Evolutionary conservation across 2,113 vertebrate genomes (phyloP).

Genomic region (Nestor notabilis): DNA sequence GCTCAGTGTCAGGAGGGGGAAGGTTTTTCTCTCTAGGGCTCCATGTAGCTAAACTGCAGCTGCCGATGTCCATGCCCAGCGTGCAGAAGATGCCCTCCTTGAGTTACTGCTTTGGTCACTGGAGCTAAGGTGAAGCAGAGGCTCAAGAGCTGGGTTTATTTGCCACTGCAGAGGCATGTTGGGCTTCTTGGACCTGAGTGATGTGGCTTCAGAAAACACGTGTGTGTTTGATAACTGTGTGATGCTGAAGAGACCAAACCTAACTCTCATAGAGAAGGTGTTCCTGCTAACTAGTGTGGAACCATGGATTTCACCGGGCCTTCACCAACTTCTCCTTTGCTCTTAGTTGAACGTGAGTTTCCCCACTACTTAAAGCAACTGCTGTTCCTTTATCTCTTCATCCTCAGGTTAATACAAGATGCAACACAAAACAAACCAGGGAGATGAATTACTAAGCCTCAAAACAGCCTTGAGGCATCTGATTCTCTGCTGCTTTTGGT

Average conservation of each 20-base stretch:
- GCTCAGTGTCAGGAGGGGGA: background rate
- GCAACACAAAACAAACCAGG: background rate
- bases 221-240: background rate
- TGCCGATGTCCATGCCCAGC: rapidly evolving
- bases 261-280: background rate
- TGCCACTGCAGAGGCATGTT: background rate
- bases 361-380: too few species aligned
- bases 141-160: background rate
- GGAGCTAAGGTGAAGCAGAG: background rate
- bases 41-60: background rate
- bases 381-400: background rate
- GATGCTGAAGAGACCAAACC: background rate
- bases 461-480: background rate
- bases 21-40: background rate
- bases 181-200: background rate
- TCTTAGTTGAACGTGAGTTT: background rate
- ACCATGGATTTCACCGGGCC: rapidly evolving
- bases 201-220: background rate
- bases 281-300: background rate
- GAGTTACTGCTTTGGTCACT: too few species aligned
- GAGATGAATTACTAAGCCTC: background rate
- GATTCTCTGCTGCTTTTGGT: background rate
- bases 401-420: background rate
- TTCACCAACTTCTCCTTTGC: background rate
- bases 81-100: background rate